Evolutionary conservation across 1,140 invertebrate genomes (phyloP), one percentile per base, ranked within the genome.

Genomic region (Drosophila pseudoobscura): DNA sequence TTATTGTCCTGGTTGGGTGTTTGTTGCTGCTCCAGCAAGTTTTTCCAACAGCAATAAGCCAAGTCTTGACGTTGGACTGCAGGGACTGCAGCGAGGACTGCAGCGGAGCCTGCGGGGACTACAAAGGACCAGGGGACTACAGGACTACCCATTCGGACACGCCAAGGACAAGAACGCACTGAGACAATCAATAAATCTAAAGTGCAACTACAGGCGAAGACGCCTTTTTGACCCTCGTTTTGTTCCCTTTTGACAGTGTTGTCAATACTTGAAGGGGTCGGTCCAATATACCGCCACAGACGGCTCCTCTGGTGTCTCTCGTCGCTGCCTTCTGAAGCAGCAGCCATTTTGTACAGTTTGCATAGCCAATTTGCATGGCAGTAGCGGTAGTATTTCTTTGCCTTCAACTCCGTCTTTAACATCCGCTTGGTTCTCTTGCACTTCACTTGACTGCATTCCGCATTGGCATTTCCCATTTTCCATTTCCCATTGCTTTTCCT

Each of bases 111-210:
- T 44, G 54, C 54, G 52, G 55, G 69, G 58, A 69, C 63, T 69
- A 44, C 68, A 66, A 20, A 20, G 20, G 20, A 20, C 20, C 20
- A 60, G 26, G 5, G 4, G 24, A 26, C 24, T 5, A 26, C 3
- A 5, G 24, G 24, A 26, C 24, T 24, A 24, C 55, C 60, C 58
- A 63, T 65, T 59, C 45, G 80, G 71, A 61, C 75, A 60, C 58
- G 61, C 51, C 78, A 80, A 78, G 74, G 74, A 57, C 73, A 46
- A 59, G 49, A 22, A 47, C 47, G 69, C 74, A 69, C 72, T 82
- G 78, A 82, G 79, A 75, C 74, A 85, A 85, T 87, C 82, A 87
- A 85, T 85, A 87, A 85, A 85, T 87, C 82, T 85, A 64, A 85
- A 85, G 82, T 87, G 82, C 69, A 75, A 87, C 74, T 71, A 65